Base-by-base conservation (phyloP, 2,113 vertebrate genomes). In the Trematomus loennbergii region DNA sequence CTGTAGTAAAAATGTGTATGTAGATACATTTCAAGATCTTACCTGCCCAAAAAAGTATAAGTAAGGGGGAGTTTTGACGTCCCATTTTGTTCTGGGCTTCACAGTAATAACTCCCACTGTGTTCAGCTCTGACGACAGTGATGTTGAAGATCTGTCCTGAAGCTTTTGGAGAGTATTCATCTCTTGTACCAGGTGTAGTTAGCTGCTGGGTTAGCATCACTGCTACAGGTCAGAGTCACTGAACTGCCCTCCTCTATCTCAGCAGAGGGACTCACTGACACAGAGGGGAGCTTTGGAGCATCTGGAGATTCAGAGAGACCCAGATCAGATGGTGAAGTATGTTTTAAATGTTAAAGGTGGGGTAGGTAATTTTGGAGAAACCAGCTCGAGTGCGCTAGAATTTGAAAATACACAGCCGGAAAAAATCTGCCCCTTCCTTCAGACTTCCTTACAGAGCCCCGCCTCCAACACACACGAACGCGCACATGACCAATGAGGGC, bases 191-290 rank as follows among this genome's bases (percentile, higher is more conserved):
- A 86, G 58, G 40, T 77, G 54, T 69, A 70, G 1, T 1, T 57
- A 69, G 79, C 72, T 72, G 45, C 25, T 49, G 82, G 82, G 63
- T 79, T 76, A 36, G 82, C 82, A 45, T 84, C 71, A 52, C 64
- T 84, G 75, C 70, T 40, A 40, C 36, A 40, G 36, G 36, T 40
- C 36, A 85, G 55, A 67, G 0, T 80, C 57, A 85, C 67, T 52
- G 43, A 63, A 12, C 46, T 59, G 16, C 70, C 83, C 74, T 81
- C 57, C 55, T 57, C 11, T 20, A 75, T n/a, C 12, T 50, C n/a
- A 70, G 3, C 58, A 68, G 72, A 68, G 33, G 50, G 18, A 48
- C 3, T 67, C 46, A 55, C 40, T 50, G 62, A 79, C 62, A 85
- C 11, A 3, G 55, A 49, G 54, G 55, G 53, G 58, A 0, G 4